Conservation (phyloP, 37 sponge, comb jelly and placozoan genomes). For the Bolinopsis microptera region DNA sequence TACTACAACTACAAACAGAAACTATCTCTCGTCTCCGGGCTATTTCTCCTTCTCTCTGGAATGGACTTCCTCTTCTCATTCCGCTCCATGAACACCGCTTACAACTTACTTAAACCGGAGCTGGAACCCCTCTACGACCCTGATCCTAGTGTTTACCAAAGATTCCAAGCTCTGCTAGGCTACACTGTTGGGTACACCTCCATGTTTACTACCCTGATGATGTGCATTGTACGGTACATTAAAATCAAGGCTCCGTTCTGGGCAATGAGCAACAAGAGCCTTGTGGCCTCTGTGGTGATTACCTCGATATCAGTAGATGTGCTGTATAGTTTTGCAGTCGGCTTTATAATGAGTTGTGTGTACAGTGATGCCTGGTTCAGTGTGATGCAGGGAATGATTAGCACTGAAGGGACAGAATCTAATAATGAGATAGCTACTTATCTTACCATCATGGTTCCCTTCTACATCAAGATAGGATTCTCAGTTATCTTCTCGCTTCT, state of each 20-base stretch:
- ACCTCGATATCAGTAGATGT: neutral
- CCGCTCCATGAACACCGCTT: neutral
- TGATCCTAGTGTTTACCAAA: neutral
- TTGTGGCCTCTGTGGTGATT: neutral
- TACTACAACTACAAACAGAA: slow-evolving; percentile 10
- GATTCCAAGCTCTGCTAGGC: neutral
- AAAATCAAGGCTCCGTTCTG: slow-evolving; percentile 14
- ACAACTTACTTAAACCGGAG: neutral
- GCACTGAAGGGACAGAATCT: neutral
- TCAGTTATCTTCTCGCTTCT: slow-evolving; percentile 9
- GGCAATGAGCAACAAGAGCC: neutral
- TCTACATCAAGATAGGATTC: neutral
- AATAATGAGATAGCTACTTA: neutral
- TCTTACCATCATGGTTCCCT: neutral
- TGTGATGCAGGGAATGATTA: neutral
- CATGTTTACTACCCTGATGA: neutral
- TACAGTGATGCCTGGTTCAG: neutral
- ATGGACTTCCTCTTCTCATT: slow-evolving; percentile 1
- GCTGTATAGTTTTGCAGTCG: neutral
- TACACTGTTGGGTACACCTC: slow-evolving; percentile 6
- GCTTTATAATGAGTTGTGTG: neutral
- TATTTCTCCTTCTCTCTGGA: neutral
- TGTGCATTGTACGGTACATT: neutral
- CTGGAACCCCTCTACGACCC: neutral
- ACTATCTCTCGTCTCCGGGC: neutral